A percentile compares a stretch with the other conserved stretches of the same genome.
Evolutionary conservation across 2,113 vertebrate species (phyloP).

Genomic region (Paradoxurus hermaphroditus): DNA sequence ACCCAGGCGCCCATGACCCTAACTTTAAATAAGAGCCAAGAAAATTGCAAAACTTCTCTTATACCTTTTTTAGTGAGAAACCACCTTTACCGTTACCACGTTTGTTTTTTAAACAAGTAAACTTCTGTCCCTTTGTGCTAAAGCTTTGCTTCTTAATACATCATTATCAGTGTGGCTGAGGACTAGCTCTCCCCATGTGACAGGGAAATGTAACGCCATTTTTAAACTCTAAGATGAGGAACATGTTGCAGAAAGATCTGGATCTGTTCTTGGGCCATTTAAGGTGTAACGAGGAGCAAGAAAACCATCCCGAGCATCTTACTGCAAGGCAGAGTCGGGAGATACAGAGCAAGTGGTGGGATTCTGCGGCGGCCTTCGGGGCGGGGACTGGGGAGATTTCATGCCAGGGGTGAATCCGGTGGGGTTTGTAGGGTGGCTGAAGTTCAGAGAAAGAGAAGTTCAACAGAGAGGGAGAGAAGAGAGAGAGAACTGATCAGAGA

Average conservation of each 20-base stretch:
- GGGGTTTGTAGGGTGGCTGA: neutral
- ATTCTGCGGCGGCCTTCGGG: accelerated
- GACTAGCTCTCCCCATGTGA: neutral
- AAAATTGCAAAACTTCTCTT: neutral
- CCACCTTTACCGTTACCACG: neutral
- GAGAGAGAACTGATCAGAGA: neutral
- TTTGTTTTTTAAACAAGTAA: neutral
- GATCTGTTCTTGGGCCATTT: neutral
- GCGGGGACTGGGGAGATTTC: neutral
- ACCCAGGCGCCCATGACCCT: too few relatives aligned
- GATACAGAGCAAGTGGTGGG: neutral
- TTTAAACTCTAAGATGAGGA: neutral
- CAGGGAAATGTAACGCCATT: neutral
- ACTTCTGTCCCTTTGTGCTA: neutral
- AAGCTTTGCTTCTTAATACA: neutral
- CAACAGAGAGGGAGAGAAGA: neutral
- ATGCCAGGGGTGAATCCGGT: neutral
- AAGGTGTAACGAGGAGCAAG: neutral
- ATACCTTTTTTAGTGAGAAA: neutral
- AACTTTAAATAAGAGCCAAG: neutral
- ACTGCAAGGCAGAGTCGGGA: neutral
- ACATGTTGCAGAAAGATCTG: neutral
- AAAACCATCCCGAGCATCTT: neutral
- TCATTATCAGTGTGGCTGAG: neutral
- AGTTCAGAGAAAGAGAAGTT: neutral